Evolutionary conservation across 2,113 vertebrate species (phyloP), one percentile per base, ranked within the genome.

Genomic region (Centropristis striata): DNA sequence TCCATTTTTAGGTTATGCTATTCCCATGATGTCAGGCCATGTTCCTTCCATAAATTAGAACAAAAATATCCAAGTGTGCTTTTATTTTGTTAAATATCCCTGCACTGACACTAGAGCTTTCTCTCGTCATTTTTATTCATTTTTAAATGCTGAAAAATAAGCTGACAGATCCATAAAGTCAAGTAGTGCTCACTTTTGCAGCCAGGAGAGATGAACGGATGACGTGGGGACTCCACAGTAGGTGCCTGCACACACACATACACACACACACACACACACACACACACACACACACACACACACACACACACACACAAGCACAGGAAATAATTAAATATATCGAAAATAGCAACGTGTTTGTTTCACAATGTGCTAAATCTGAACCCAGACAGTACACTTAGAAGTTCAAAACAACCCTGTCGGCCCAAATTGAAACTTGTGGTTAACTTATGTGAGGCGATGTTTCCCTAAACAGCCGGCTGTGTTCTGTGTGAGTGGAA

Each of bases 301-400:
- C 12, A 64, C 70, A 54, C 32, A 55, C 13, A 60, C 8, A 60
- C 14, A 60, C 27, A 78, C 66, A 3, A 32, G 54, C 57, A 73
- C 49, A 71, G 8, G 4, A 75, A 71, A 77, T 83, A 80, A 83
- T 70, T 11, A 76, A 80, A 84, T 79, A 65, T 51, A 18, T 58
- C 59, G n/a, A 60, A 80, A 84, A 87, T 81, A 88, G 78, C 65
- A 70, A 21, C 14, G 23, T 55, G 72, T 68, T 78, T 84, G 58
- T 55, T 72, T 46, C 72, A 83, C 70, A 61, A 20, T 57, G 60
- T 71, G 51, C 70, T 78, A 85, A 87, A 83, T 83, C 32, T 65
- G 71, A 71, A 63, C 21, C 46, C 53, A 75, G 59, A 79, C 54
- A 21, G 55, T 44, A 16, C 32, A 68, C 18, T 73, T 76, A 46